Base-by-base conservation (phyloP, 2,888 invertebrate genomes). In the Agrenia bidenticulata region DNA sequence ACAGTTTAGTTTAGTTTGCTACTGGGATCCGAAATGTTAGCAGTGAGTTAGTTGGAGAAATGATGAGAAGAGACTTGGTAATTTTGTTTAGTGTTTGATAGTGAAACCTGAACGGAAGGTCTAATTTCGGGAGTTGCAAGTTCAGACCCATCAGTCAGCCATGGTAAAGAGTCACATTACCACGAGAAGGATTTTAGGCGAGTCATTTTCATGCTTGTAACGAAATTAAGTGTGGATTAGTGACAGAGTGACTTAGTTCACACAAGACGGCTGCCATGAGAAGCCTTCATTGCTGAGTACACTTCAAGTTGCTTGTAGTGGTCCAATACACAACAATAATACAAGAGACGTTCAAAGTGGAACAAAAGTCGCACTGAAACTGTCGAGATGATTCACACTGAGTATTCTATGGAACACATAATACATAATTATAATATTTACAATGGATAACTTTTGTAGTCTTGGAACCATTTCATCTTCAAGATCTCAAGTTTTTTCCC, bases 231-330 rank as follows among this genome's bases (percentile, higher is more conserved):
- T 41, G 41, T 45, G 58, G 21, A 39, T 21, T 45, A 42, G 49
- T 58, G 49, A 24, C 58, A 45, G 45, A 58, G 26, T 58, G 58
- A 58, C 58, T 58, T 58, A 58, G 58, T 58, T 58, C 58, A 58
- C 58, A 58, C 45, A 26, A 49, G 45, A 24, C 57, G 27, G 24
- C 27, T 32, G 26, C 54, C 54, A 32, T 54, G 54, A 26, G 19
- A 32, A 26, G 37, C 7, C 32, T 19, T n/a, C 54, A 27, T 26
- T 32, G 32, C 27, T 24, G 23, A 57, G 19, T 21, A 19, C n/a
- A 21, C 17, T 57, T 24, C 51, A 13, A 39, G 11, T 9, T 37
- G n/a, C n/a, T n/a, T n/a, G n/a, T 2, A 21, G 23, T 57, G 57
- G 57, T 57, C 41, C 57, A 41, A 57, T 57, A 57, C 17, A 23